Percentiles rank a stretch among this genome's conserved stretches.
Conservation (phyloP, 2,797 vertebrate genomes). For the Arrhamphus sclerolepis region DNA sequence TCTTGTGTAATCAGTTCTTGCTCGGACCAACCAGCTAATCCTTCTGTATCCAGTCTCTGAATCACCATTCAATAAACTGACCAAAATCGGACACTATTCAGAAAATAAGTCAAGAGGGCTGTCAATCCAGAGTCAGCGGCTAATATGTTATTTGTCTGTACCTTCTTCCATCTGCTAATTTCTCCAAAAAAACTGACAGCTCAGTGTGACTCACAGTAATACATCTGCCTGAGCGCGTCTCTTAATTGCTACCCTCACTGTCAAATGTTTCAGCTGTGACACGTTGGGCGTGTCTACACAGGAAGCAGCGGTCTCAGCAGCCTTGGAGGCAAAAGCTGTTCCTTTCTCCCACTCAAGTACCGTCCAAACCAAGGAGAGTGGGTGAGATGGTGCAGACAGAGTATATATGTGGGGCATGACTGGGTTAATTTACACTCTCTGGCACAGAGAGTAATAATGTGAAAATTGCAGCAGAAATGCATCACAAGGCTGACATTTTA, state of each 20-base stretch:
- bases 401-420: too few relatives aligned
- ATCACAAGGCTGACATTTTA: conserved; percentile 11
- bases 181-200: conserved; percentile 52
- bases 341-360: conserved; percentile 45
- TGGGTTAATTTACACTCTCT: neutral
- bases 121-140: conserved; percentile 13
- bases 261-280: conserved; percentile 63
- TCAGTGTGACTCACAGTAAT: conserved; percentile 56
- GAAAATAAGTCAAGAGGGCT: neutral
- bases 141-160: conserved; percentile 31
- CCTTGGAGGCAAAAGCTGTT: conserved; percentile 35
- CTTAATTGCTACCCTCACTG: conserved; percentile 69
- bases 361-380: conserved; percentile 15
- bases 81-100: conserved; percentile 16
- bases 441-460: neutral
- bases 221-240: conserved; percentile 59
- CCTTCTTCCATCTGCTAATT: conserved; percentile 55
- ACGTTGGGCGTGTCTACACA: conserved; percentile 64
- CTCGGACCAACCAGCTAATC: too few relatives aligned
- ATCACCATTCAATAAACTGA: neutral
- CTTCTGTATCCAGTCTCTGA: too few relatives aligned
- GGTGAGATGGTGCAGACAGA: conserved; percentile 13
- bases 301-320: conserved; percentile 44
- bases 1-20: too few relatives aligned
- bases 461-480: neutral